Base-by-base conservation (phyloP, 1,140 invertebrate genomes). In the Trissolcus basalis region DNA sequence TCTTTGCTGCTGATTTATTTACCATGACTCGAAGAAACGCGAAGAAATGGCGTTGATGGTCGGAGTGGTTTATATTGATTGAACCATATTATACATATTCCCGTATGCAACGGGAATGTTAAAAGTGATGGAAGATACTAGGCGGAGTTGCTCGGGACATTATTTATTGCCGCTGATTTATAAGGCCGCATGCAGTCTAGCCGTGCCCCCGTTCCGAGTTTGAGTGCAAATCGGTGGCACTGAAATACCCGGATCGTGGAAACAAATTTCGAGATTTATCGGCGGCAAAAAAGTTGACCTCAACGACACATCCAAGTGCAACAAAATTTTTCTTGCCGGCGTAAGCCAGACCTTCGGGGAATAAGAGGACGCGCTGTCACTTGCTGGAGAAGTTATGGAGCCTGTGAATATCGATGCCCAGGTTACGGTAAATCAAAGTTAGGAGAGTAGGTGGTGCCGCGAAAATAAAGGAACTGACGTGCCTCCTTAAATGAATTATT, bases 111-210 rank as follows among this genome's bases (percentile, higher is more conserved):
- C 59, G 69, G 54, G 64, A 77, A 77, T 81, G 75, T 75, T 80
- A 78, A 81, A 80, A 70, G 77, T 74, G 77, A 67, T 77, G 65
- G 76, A 75, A 77, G 75, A 78, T 63, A 72, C 55, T 65, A 71
- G 73, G 65, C 60, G 59, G 50, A 68, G 70, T 45, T 59, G 50
- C 55, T 39, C 50, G 71, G 72, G 71, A 69, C 78, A 82, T 79
- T 82, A 82, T 82, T 79, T 80, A 82, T 80, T 73, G 76, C 77
- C 71, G 41, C 77, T 80, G 80, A 82, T 82, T 82, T 82, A 80
- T 80, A 80, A 69, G 19, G 77, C 69, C 70, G 61, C 61, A 35
- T 76, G 79, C 61, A 78, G 71, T 63, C 63, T 69, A 73, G 72
- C 72, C 61, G 56, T 69, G 61, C 27, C 68, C 68, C 75, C 33